Base-by-base conservation (phyloP, 2,113 vertebrate species). In the Coturnix japonica region DNA sequence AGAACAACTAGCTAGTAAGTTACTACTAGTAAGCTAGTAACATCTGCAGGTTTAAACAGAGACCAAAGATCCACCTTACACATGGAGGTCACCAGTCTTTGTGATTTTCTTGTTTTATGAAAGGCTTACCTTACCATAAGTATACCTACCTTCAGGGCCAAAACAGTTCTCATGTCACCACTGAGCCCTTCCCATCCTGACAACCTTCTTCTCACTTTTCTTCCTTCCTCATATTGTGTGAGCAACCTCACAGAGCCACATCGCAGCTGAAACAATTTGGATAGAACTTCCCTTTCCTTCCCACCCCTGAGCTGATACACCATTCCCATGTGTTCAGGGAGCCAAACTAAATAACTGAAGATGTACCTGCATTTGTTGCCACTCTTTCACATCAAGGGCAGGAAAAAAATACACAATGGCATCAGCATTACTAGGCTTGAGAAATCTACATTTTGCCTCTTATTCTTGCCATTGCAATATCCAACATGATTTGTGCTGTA, bases 221-320 rank as follows among this genome's bases (percentile, higher is more conserved):
- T 95, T 95, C 94, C 93, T 94, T 94, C 93, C 94, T 94, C 0
- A n/a, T 85, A 91, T 90, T 96, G 94, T 95, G 84, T 35, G 61
- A 91, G 35, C 60, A 89, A 41, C 41, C 67, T 57, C 72, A 84
- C 41, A 83, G 56, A 89, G 56, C 28, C 64, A 71, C 56, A 53
- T 22, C 4, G 3, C 87, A 71, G 47, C 82, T 83, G 64, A 74
- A 96, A 82, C 5, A 69, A 31, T 70, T 89, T 85, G 91, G 85
- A 92, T 71, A 81, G 87, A 47, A 95, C 79, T 95, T 93, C 85
- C 82, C 79, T 75, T 71, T 95, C 65, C 79, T 85, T 81, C 33
- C 59, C 77, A 46, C 87, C 70, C 1, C 44, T 5, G 10, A 73
- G 33, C 39, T 47, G 63, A 89, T 26, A 79, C 4, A 66, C 25